Evolutionary conservation across 23 tunicate species (phyloP).

Genomic region (Oikopleura albicans): DNA sequence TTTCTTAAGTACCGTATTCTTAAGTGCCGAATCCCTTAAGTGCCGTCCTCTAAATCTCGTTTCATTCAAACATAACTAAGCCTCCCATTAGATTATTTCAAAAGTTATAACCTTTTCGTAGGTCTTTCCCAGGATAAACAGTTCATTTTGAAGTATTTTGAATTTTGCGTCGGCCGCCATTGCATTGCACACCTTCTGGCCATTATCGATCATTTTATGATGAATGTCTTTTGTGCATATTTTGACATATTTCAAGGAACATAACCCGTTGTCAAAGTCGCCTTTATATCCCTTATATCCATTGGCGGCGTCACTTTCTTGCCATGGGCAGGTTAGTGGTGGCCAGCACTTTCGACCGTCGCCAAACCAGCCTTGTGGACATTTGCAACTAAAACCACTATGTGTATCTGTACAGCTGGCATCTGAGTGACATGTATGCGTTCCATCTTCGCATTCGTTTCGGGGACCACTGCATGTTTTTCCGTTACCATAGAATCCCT

Average conservation of each 20-base stretch:
- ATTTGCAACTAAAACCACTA: background rate
- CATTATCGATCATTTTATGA: background rate
- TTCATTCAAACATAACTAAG: too few relatives aligned
- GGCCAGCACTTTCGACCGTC: background rate
- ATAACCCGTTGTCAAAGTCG: constrained; percentile 9
- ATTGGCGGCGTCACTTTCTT: background rate
- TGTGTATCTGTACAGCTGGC: background rate
- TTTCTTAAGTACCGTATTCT: too few relatives aligned
- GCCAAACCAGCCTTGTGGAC: background rate
- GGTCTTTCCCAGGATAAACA: background rate
- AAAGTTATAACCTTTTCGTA: constrained; percentile 11
- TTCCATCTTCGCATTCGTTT: background rate
- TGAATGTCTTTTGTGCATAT: background rate
- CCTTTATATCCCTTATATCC: background rate
- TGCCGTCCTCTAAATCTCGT: too few relatives aligned
- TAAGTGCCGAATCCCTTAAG: too few relatives aligned
- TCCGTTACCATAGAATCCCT: constrained; percentile 3
- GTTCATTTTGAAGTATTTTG: background rate
- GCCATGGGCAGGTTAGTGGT: constrained; percentile 15
- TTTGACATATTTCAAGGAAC: constrained; percentile 2
- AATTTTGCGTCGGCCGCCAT: background rate
- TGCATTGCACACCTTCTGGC: background rate
- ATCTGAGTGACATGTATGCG: background rate
- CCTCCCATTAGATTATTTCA: too few relatives aligned
- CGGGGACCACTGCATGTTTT: background rate